These are phyloP conservation scores for Podarcis cretensis DNA, from an alignment of 2,113 vertebrate species.

Conservation along the genomic window DNA sequence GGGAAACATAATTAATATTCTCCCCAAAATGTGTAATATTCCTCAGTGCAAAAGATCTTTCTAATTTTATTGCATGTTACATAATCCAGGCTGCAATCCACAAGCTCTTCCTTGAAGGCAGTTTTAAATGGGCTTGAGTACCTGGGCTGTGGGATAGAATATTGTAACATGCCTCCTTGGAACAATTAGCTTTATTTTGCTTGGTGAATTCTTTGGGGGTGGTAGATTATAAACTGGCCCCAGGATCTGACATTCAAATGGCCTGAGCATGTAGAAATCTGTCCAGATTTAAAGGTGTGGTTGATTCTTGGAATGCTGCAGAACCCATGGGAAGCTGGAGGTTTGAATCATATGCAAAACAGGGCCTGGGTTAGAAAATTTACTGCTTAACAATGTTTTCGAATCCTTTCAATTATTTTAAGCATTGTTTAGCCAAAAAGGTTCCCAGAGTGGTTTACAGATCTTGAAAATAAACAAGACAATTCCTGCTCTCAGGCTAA, in stretches of 20 bases:
- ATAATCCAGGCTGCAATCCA: no score
- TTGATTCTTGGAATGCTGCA: background rate
- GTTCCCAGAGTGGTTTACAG: no score
- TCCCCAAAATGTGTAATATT: no score
- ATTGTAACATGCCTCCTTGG: background rate
- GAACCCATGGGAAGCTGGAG: background rate
- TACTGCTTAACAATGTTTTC: background rate
- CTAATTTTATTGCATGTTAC: no score
- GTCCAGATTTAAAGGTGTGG: background rate
- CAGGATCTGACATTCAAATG: background rate
- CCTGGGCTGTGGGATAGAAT: background rate
- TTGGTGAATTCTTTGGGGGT: background rate
- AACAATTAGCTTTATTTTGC: background rate
- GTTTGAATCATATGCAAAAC: slow-evolving; percentile 27
- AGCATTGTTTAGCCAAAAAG: no score
- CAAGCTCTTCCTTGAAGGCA: background rate
- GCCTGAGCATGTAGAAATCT: background rate
- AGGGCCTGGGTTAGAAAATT: no score
- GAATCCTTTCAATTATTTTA: background rate
- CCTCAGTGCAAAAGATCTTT: no score
- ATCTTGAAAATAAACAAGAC: no score
- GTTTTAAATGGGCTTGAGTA: background rate
- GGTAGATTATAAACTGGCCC: background rate
- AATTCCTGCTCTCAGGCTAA: no score
- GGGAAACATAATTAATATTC: no score